Conservation (phyloP, 2,888 invertebrate species). For the Cabera pusaria region DNA sequence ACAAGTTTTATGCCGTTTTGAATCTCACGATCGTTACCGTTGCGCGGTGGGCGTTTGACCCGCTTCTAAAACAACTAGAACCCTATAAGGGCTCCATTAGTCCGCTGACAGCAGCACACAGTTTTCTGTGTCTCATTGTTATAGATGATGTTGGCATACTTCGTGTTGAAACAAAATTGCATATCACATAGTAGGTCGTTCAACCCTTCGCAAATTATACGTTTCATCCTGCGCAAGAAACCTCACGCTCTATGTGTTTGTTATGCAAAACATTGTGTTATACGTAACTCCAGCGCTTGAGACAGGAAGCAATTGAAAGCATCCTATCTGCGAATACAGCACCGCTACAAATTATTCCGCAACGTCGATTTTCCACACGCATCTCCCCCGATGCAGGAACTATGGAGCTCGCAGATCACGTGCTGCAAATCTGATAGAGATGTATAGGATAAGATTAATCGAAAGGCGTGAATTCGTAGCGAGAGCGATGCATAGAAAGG, state of each 20-base stretch:
- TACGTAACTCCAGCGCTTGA: constrained; percentile 47
- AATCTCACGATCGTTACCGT: constrained; percentile 59
- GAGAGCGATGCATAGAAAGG: constrained; percentile 46
- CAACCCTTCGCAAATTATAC: constrained; percentile 33
- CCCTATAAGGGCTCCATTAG: constrained; percentile 66
- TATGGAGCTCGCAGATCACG: constrained; percentile 36
- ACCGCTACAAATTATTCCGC: constrained; percentile 52
- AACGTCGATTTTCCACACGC: constrained; percentile 55
- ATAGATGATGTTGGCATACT: constrained; percentile 33
- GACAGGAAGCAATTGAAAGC: constrained; percentile 53
- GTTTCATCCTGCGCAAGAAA: constrained; percentile 28
- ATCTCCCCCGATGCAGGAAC: constrained; percentile 33
- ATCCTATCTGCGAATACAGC: constrained; percentile 54
- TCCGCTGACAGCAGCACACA: constrained; percentile 46
- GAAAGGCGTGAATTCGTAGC: constrained; percentile 45
- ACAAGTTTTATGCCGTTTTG: constrained; percentile 44
- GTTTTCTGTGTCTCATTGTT: constrained; percentile 49
- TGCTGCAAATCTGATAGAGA: constrained; percentile 41
- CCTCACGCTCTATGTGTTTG: constrained; percentile 35
- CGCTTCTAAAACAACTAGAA: constrained; percentile 48
- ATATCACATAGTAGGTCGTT: constrained; percentile 27
- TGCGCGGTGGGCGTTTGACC: constrained; percentile 59
- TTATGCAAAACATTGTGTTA: constrained; percentile 42
- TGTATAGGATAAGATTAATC: constrained; percentile 52
- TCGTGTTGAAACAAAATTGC: constrained; percentile 30